Evolutionary conservation across 2,888 invertebrate genomes (phyloP).

Genomic region (Cybosia mesomella): DNA sequence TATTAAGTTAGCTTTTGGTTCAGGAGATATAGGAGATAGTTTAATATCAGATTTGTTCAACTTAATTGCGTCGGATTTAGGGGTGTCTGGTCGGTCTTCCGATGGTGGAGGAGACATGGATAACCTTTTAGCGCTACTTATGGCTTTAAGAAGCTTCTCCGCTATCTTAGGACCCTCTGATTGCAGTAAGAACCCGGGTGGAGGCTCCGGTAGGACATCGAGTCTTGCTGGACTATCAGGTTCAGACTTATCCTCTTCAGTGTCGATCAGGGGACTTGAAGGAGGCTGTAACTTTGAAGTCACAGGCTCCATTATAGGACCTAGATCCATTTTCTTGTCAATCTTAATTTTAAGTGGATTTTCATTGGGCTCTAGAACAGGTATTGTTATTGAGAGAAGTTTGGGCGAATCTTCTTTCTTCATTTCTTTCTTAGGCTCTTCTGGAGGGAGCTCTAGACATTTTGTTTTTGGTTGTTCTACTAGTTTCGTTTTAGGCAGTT

Average conservation of each 20-base stretch:
- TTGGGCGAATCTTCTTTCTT: conserved; percentile 45
- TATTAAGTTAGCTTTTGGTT: conserved; percentile 48
- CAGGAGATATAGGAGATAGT: conserved; percentile 61
- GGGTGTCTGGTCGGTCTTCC: conserved; percentile 69
- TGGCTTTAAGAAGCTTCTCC: conserved; percentile 88
- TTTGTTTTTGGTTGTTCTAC: conserved; percentile 31
- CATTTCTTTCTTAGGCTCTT: conserved; percentile 38
- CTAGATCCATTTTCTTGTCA: conserved; percentile 56
- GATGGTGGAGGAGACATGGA: conserved; percentile 81
- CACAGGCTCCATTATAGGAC: conserved; percentile 49
- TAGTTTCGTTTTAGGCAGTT: conserved; percentile 29
- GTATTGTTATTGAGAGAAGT: conserved; percentile 27
- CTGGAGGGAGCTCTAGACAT: conserved; percentile 22
- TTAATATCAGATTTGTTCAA: conserved; percentile 59
- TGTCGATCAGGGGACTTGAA: conserved; percentile 79
- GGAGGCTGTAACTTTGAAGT: conserved; percentile 68
- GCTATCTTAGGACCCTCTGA: conserved; percentile 88
- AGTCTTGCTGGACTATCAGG: conserved; percentile 83
- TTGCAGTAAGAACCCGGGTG: conserved; percentile 79
- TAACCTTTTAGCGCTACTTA: conserved; percentile 85
- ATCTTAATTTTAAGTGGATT: conserved; percentile 48
- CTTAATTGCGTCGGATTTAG: conserved; percentile 68
- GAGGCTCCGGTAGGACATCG: conserved; percentile 83
- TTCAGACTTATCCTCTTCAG: conserved; percentile 83
- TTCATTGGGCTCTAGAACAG: conserved; percentile 42